Evolutionary conservation across 2,113 vertebrate genomes (phyloP), one percentile per base, ranked within the genome.

Genomic region (Perca flavescens): DNA sequence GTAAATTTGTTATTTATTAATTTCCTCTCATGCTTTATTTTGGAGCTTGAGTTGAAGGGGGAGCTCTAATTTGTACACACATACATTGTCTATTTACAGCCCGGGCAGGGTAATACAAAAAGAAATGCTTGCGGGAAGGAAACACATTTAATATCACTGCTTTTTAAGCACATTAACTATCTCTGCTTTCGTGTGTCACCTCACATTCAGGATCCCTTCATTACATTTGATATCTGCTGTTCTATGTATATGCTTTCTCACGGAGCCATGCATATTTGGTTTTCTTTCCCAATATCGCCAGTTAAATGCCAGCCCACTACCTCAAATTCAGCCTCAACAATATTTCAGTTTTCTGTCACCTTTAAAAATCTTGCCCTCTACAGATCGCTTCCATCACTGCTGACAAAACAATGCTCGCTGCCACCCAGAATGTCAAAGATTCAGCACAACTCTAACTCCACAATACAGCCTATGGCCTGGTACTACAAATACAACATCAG

Each of bases 1-100:
- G 82, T 86, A 77, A 43, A 50, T 88, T 85, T 82, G 86, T 88
- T 90, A 88, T 93, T 93, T 88, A 90, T 86, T 85, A 74, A 87
- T 88, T 92, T 91, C 46, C 67, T 86, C 79, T 89, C 84, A 90
- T 81, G 80, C 80, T 49, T 90, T 84, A 86, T 63, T 79, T 86
- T 87, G 87, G 74, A 81, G 85, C 72, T 79, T 21, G 56, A 57
- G 72, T 85, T 87, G 82, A 89, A 80, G 69, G 49, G 77, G 67
- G 53, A 64, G 70, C 74, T 86, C 61, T 86, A 78, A 90, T 89
- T 90, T 86, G 71, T 68, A 80, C 70, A 86, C 67, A 86, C 82
- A 84, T 63, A 74, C 69, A 79, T 21, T 10, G 13, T 78, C 46
- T 87, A 77, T 87, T 89, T 86, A 78, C 77, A 82, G 57, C 71